Evolutionary conservation across 2,113 vertebrate species (phyloP), one percentile per base, ranked within the genome.

Genomic region (Salvator merianae): DNA sequence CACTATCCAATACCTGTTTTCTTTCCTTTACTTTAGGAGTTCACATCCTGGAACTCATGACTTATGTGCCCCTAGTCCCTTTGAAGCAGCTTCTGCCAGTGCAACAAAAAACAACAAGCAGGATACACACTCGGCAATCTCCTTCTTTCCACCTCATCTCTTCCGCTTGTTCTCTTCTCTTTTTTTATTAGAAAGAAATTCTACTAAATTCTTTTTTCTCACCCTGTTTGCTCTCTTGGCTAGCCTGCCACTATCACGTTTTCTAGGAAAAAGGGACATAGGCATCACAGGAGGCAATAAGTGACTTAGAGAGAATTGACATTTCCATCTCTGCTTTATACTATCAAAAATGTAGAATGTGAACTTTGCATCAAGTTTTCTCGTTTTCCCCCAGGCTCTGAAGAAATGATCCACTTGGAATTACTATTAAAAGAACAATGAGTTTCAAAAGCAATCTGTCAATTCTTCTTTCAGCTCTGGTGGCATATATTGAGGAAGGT

Each of bases 361-460:
- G 82, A 85, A 65, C 38, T 65, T 81, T 88, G 34, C 69, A 71
- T 71, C 0, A 0, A 5, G 26, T 88, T 87, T 70, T 53, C 73
- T 59, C 53, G 38, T 47, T 88, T 71, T 3, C 79, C 76, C 18
- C 14, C 38, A 73, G 87, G 34, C 78, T 77, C 65, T 68, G 65
- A 28, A 0, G 62, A 81, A 86, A 80, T 30, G 63, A 90, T 83
- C 78, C 77, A 82, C 73, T 79, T 0, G 0, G 18, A 73, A 70
- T 87, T 83, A 87, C 74, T 76, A 43, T 79, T 72, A 80, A 91
- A 84, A 73, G 80, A 86, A 87, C 40, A 32, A 36, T 63, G 88
- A 90, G 86, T 77, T 79, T 76, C 5, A 62, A 73, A 47, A 69
- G 78, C 79, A 66, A 55, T 55, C 59, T 55, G 59, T 87, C 84